phyloP scores from a whole-genome alignment of 2,113 vertebrate genomes.

The Lepidothrix coronata region DNA sequence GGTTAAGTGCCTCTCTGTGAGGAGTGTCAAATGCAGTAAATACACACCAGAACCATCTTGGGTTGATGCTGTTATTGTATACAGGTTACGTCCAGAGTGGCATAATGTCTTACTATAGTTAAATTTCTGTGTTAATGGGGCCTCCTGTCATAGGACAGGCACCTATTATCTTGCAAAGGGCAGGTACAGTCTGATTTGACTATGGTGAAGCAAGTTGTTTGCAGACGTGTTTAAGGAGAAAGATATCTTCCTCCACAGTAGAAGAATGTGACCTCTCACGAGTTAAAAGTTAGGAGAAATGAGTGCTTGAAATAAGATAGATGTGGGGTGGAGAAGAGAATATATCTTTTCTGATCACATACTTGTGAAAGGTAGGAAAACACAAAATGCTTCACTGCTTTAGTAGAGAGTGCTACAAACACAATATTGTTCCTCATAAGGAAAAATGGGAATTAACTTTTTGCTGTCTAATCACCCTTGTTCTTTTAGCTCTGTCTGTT shows the following conservation, averaged over 20 bases:
- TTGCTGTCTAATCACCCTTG: not conserved
- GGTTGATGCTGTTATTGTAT: not conserved
- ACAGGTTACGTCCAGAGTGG: not conserved
- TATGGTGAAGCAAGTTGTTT: not conserved
- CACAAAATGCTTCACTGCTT: not conserved
- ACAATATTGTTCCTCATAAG: not conserved
- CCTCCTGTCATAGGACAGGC: not conserved
- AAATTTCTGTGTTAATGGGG: not conserved
- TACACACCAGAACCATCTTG: not conserved
- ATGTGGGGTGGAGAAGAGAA: not conserved
- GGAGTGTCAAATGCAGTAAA: not conserved
- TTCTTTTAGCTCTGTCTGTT: not conserved
- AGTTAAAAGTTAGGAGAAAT: not conserved
- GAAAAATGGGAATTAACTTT: not conserved
- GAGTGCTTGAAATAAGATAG: not conserved
- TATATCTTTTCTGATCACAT: not conserved
- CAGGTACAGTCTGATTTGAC: not conserved
- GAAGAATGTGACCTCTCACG: not conserved
- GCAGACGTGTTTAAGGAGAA: not conserved
- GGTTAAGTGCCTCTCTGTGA: not conserved
- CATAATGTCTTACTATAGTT: not conserved
- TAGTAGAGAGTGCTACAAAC: not conserved
- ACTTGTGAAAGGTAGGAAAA: not conserved
- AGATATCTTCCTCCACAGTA: not conserved
- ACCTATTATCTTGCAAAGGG: not conserved